Percentiles rank a stretch among this genome's conserved stretches.
Evolutionary conservation across 2,888 invertebrate species (phyloP).

Genomic region (Eurytoma adleriae): DNA sequence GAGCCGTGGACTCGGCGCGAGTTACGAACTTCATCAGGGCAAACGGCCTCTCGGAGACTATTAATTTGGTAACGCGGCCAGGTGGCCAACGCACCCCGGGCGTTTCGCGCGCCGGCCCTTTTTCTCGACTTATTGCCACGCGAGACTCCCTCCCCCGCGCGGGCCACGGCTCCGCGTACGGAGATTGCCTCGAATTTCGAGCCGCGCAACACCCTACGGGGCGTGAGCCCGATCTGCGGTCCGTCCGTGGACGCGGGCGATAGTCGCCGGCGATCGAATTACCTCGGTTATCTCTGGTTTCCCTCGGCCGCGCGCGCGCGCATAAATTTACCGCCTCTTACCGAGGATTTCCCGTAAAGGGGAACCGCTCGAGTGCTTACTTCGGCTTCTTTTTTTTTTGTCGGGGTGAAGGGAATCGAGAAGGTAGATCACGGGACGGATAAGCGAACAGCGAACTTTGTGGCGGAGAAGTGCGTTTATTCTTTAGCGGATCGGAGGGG

Average conservation of each 20-base stretch:
- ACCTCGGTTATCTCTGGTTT: neutral
- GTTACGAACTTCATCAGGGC: neutral
- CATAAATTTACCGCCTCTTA: neutral
- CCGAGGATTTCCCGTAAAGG: constrained; percentile 1
- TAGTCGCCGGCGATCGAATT: constrained; percentile 4
- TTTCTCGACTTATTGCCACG: no score
- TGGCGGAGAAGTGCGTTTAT: no score
- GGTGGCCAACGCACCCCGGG: constrained; percentile 32
- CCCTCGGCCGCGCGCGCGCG: constrained; percentile 3
- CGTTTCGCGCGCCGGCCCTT: constrained; percentile 30
- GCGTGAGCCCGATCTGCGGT: neutral
- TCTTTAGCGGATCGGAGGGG: no score
- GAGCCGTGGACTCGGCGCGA: neutral
- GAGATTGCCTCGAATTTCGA: no score
- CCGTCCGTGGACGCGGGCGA: constrained; percentile 11
- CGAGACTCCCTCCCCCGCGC: no score
- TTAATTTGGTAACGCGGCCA: constrained; percentile 40
- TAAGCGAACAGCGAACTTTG: no score
- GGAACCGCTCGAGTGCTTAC: neutral
- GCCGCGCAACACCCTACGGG: no score
- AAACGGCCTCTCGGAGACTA: neutral
- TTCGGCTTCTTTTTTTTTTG: no score
- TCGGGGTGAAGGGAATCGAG: no score
- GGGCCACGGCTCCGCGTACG: no score
- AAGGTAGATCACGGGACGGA: no score